Percentiles rank a stretch among this genome's conserved stretches.
These are phyloP conservation scores for Odontothrips loti DNA, from an alignment of 2,888 invertebrate genomes.

Conservation along the genomic window DNA sequence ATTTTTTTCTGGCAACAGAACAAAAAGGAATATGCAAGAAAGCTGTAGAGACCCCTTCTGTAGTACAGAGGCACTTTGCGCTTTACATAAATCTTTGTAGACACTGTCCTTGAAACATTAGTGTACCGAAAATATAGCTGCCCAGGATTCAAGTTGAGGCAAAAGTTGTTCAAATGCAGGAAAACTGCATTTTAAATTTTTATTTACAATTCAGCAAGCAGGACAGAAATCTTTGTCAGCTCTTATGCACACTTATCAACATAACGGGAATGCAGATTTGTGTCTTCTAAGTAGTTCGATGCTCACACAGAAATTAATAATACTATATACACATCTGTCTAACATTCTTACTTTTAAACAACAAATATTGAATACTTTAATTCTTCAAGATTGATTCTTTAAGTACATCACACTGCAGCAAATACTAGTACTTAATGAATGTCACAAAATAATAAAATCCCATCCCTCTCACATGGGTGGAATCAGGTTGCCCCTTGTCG, in stretches of 20 bases:
- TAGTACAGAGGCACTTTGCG: no score
- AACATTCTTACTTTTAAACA: background rate
- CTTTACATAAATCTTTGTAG: no score
- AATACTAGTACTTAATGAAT: background rate
- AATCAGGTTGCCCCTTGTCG: no score
- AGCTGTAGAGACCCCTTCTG: no score
- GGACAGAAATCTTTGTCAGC: background rate
- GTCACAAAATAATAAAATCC: background rate
- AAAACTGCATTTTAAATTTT: background rate
- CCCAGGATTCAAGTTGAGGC: no score
- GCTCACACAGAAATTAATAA: background rate
- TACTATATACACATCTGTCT: slow-evolving; percentile 6
- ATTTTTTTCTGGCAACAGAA: background rate
- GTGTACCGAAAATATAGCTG: no score
- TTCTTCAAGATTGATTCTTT: background rate
- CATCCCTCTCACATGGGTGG: background rate
- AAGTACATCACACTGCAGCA: slow-evolving; percentile 8
- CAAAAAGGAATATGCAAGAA: no score
- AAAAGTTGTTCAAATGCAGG: no score
- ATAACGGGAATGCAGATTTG: background rate
- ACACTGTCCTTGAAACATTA: no score
- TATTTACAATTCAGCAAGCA: background rate
- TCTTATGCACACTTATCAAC: background rate
- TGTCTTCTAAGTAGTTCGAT: background rate
- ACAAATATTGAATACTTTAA: slow-evolving; percentile 8